A percentile compares a stretch with the other conserved stretches of the same genome.
Evolutionary conservation across 2,888 invertebrate genomes (phyloP).

Genomic region (Serripes groenlandicus): DNA sequence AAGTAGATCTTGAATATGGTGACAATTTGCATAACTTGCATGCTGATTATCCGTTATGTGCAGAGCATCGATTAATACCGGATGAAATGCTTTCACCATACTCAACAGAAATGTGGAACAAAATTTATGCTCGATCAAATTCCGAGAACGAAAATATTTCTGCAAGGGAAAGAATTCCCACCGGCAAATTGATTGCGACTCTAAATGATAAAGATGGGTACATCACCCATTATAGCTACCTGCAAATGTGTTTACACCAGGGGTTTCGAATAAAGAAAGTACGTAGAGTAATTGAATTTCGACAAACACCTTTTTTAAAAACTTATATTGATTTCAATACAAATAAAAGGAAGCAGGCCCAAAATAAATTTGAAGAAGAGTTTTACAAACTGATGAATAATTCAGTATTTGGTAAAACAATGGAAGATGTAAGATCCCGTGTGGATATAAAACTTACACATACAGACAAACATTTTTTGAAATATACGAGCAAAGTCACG

Average conservation of each 20-base stretch:
- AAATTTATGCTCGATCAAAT: not conserved
- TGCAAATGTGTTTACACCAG: not conserved
- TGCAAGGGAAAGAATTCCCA: not conserved
- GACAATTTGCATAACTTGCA: conserved; percentile 6
- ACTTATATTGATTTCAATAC: conserved; percentile 81
- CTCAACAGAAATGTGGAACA: not conserved
- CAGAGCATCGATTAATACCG: not conserved
- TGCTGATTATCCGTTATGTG: conserved; percentile 14
- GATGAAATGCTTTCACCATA: conserved; percentile 6
- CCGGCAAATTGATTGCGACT: not conserved
- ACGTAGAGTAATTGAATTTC: conserved; percentile 79
- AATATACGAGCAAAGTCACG: not conserved
- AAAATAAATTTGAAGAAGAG: conserved; percentile 81
- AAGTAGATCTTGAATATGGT: conserved; percentile 19
- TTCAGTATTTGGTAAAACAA: conserved; percentile 84
- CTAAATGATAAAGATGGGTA: not conserved
- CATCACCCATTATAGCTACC: not conserved
- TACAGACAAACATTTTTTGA: not conserved
- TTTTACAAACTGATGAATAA: conserved; percentile 78
- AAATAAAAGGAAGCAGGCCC: conserved; percentile 70
- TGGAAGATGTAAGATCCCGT: conserved; percentile 86
- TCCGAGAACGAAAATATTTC: too few relatives aligned
- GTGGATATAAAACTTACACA: conserved; percentile 60
- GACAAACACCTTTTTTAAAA: conserved; percentile 55
- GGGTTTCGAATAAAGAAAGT: conserved; percentile 61